A percentile compares a stretch with the other conserved stretches of the same genome.
Conservation (phyloP, 2,888 invertebrate genomes). For the Heliconius aoede region DNA sequence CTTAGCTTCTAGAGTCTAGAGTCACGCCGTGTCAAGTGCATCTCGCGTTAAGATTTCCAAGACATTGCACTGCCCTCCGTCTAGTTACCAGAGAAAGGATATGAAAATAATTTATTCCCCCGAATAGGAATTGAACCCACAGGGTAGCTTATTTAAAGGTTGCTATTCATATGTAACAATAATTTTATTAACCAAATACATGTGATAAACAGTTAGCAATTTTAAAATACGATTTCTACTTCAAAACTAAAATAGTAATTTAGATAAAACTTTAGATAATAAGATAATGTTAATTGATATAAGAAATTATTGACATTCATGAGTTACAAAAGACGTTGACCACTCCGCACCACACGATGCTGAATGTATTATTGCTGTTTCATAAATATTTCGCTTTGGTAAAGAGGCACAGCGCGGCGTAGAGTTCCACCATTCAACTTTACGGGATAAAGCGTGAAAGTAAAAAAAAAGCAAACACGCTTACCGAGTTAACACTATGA, state of each 20-base stretch:
- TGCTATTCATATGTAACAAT: background rate
- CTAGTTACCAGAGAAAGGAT: no score
- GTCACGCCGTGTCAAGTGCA: no score
- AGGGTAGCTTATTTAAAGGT: no score
- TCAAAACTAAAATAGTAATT: background rate
- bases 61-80: no score
- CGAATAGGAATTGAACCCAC: no score
- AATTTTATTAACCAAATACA: background rate
- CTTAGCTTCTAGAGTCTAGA: no score
- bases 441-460: background rate
- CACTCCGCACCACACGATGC: no score
- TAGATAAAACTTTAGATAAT: background rate
- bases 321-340: background rate
- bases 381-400: no score
- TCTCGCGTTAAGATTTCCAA: background rate
- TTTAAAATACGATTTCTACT: background rate
- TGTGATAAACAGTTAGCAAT: background rate
- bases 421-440: no score
- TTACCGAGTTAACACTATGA: slow-evolving; percentile 86
- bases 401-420: no score
- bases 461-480: slow-evolving; percentile 47
- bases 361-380: no score
- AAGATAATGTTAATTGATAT: background rate
- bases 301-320: background rate
- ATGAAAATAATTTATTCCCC: no score